Base-by-base conservation (phyloP, 92 coral and sea anemone genomes). In the Epizoanthus scotinus region DNA sequence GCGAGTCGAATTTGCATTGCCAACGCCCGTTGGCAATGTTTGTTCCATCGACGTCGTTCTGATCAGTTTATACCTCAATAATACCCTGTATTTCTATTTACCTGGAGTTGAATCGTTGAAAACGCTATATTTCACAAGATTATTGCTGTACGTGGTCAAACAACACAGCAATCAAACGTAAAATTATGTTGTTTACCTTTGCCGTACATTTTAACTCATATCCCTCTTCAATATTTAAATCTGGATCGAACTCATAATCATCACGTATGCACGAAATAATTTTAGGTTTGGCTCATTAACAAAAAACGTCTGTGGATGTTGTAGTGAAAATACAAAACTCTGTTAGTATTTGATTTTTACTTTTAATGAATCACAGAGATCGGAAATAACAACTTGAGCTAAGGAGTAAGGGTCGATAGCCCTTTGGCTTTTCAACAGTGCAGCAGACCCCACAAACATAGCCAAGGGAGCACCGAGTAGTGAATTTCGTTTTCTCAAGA, bases 11-110 rank as follows among this genome's bases (percentile, higher is more conserved):
- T 59, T 59, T 58, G 81, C 67, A 75, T 40, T 60, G 81, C 17
- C 81, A 75, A 75, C 81, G 81, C 81, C 81, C 81, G 81, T 31
- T 5, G 15, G 29, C 15, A 24, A 29, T 38, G 50, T n/a, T 24
- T 6, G 40, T 40, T 38, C 25, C 28, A 10, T 3, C n/a, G n/a
- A 19, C 22, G 3, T 13, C 42, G n/a, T 75, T 22, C 40, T 31
- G 21, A 38, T 18, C 57, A 22, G 18, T 57, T 75, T 59, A 31
- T 20, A 36, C 67, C 22, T 8, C 26, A 34, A 42, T 20, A 34
- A 29, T 74, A 40, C 24, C 44, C 20, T 15, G 40, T 12, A 75
- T 38, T 12, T 75, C 59, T 59, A 21, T 15, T 59, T 75, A 57
- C 81, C 68, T 13, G 6, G 24, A 54, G 68, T 36, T 29, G 59